These are phyloP conservation scores for Chelonoidis abingdonii DNA, from an alignment of 2,113 vertebrate genomes.

Conservation along the genomic window DNA sequence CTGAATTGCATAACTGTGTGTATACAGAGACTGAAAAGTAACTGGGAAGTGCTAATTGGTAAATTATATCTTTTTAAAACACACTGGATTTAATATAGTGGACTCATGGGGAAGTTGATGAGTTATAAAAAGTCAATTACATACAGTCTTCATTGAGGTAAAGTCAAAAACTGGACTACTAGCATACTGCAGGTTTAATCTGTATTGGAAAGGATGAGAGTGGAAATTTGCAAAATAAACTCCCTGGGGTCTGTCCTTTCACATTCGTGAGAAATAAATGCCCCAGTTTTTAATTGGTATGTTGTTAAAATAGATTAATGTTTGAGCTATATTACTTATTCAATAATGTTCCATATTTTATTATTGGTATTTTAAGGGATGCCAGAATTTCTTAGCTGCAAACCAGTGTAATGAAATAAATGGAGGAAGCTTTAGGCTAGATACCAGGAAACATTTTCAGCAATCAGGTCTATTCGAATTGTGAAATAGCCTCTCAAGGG, in stretches of 20 bases:
- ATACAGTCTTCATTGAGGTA: background rate
- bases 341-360: background rate
- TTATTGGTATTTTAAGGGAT: background rate
- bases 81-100: background rate
- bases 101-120: background rate
- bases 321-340: background rate
- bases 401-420: background rate
- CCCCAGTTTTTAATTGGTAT: rapidly evolving
- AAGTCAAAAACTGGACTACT: background rate
- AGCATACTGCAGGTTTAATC: background rate
- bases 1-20: background rate
- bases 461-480: background rate
- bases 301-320: background rate
- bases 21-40: background rate
- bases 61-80: background rate
- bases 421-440: background rate
- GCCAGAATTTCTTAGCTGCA: background rate
- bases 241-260: background rate
- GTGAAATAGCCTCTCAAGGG: background rate
- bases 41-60: background rate
- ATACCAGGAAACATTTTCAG: background rate
- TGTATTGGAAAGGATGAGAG: background rate
- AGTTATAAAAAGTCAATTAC: background rate
- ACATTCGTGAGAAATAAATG: background rate
- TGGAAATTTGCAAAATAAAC: background rate